Conservation (phyloP, 35 echinoderm and acorn worm genomes). For the Anneissia japonica region DNA sequence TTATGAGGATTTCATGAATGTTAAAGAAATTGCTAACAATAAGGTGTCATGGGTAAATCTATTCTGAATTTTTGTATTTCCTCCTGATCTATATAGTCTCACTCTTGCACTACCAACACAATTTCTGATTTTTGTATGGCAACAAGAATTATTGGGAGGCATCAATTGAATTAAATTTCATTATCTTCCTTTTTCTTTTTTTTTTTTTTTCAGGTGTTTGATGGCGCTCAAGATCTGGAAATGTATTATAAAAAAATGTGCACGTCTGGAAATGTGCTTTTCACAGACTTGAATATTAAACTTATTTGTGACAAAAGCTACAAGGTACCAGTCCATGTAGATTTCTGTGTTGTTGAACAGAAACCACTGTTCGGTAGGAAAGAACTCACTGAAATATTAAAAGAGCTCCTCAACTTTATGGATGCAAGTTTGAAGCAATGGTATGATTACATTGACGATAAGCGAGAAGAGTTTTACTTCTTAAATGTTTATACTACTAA, state of each 20-base stretch:
- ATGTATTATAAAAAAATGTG: slow-evolving; percentile 4
- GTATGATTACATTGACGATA: slow-evolving; percentile 24
- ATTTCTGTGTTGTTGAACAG: slow-evolving; percentile 6
- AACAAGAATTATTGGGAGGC: no score
- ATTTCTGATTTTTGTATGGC: no score
- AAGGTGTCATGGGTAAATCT: no score
- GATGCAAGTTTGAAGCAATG: neutral
- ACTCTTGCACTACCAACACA: no score
- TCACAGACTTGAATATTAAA: neutral
- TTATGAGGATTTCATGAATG: no score
- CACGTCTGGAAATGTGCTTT: slow-evolving; percentile 22
- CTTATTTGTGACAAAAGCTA: neutral
- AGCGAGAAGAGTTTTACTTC: slow-evolving; percentile 6
- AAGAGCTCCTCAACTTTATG: slow-evolving; percentile 6
- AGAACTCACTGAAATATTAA: neutral
- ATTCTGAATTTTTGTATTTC: no score
- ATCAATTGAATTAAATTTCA: no score
- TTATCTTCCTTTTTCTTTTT: no score
- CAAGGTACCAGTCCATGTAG: slow-evolving; percentile 6
- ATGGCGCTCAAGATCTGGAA: neutral
- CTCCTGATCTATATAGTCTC: no score
- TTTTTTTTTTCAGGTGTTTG: slow-evolving; percentile 11
- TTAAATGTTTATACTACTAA: slow-evolving; percentile 24
- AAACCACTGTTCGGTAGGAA: neutral
- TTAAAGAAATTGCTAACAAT: no score